Evolutionary conservation across 2,797 vertebrate genomes (phyloP), one percentile per base, ranked within the genome.

Genomic region (Thaleichthys pacificus): DNA sequence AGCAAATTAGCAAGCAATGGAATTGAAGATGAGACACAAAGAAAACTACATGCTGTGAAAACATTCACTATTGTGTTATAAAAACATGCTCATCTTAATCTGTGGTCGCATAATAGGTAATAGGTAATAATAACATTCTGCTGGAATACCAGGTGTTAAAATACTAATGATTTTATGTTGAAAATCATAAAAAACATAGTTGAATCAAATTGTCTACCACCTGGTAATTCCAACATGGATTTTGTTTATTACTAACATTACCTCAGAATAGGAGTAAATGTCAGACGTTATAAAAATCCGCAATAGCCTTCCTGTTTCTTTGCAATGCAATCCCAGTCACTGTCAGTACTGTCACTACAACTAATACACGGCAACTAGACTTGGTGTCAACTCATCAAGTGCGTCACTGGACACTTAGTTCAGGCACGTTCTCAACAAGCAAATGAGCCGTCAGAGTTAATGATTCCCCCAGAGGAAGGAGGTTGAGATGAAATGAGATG

Each of bases 391-490:
- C 68, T 15, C 28, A 26, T 22, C 77, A 61, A 78, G 70, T 60
- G 70, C 4, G 19, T 19, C 4, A 56, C 51, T 78, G 71, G 82
- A 69, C 19, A n/a, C 69, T 66, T 61, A 62, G 58, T 60, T 57
- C 51, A 68, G 26, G 35, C 65, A 76, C 47, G 32, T n/a, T 66
- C 76, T 71, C 60, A 68, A 68, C 1, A 56, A 78, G 85, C 79
- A 78, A 21, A 87, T 72, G 72, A 83, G 79, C 71, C 54, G 69
- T 85, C 76, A 69, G 81, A 82, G 88, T 89, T 86, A 89, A 89
- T 86, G 66, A 61, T 79, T 80, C 14, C n/a, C n/a, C 17, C 32
- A 60, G n/a, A 78, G 74, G 80, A 84, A 76, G 71, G 80, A 77
- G 72, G 65, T 72, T 42, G 2, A 83, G 82, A 85, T 85, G 76